phyloP scores from a whole-genome alignment of 1,140 invertebrate genomes.

The Tetragonula clypearis region DNA sequence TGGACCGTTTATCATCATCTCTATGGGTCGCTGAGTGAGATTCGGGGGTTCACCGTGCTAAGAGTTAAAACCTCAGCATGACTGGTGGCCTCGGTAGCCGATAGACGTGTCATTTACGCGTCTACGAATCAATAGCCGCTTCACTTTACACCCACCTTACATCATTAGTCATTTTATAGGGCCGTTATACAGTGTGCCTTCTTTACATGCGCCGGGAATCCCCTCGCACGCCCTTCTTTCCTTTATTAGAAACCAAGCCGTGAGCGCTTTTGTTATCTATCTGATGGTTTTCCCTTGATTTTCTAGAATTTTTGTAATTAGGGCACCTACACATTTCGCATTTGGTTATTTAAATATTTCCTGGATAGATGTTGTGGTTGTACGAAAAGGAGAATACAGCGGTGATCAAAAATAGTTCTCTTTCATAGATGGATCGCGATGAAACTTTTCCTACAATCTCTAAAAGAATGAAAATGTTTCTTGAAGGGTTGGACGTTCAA shows the following conservation, averaged over 20 bases:
- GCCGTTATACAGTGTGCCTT: conserved; percentile 56
- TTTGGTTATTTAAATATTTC: not conserved
- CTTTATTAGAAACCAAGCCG: not conserved
- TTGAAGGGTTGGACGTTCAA: not conserved
- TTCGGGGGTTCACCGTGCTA: conserved; percentile 67
- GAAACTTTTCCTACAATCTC: not conserved
- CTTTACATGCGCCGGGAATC: conserved; percentile 31
- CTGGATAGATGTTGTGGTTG: not conserved
- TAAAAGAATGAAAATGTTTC: not conserved
- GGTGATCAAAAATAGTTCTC: not conserved
- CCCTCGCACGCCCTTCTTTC: not conserved
- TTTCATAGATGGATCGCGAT: too few relatives aligned
- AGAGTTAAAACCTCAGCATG: conserved; percentile 81
- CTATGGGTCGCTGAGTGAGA: conserved; percentile 69
- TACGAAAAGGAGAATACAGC: rapidly evolving
- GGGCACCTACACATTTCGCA: not conserved
- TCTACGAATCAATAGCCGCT: conserved; percentile 79
- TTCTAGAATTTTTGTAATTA: not conserved
- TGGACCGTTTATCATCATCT: conserved; percentile 75
- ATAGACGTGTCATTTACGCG: conserved; percentile 80
- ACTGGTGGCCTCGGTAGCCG: conserved; percentile 80
- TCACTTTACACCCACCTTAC: conserved; percentile 73
- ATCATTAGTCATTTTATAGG: conserved; percentile 79
- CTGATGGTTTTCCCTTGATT: not conserved
- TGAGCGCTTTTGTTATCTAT: not conserved